These are phyloP conservation scores for Semnornis frantzii DNA, from an alignment of 2,113 vertebrate species.

Conservation along the genomic window DNA sequence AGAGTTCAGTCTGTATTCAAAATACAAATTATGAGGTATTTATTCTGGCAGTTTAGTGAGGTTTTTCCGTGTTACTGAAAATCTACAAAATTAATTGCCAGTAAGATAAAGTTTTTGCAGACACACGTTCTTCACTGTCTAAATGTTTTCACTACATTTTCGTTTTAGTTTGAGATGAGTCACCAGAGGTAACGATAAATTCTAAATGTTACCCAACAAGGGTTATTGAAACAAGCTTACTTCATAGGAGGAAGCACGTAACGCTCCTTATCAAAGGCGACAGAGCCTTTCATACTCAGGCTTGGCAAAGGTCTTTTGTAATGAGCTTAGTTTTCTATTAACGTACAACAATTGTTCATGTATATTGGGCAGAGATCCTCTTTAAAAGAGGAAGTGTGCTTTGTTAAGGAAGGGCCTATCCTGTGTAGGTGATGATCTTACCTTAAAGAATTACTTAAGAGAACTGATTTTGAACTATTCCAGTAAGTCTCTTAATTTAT, in stretches of 20 bases:
- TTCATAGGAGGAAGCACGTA: not conserved
- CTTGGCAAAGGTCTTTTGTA: not conserved
- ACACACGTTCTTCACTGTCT: not conserved
- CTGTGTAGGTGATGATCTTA: not conserved
- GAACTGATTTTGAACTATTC: not conserved
- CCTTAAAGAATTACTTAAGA: not conserved
- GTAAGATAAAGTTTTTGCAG: not conserved
- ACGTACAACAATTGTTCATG: fast-evolving
- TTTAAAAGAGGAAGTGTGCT: not conserved
- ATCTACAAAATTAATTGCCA: not conserved
- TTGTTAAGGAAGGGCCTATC: not conserved
- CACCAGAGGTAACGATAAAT: not conserved
- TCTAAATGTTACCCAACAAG: not conserved
- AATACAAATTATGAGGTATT: not conserved
- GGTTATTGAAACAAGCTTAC: not conserved
- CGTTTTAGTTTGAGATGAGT: not conserved
- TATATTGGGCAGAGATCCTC: not conserved
- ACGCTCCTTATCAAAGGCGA: not conserved
- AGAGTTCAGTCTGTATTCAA: not conserved
- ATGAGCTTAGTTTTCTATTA: not conserved
- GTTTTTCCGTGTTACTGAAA: not conserved
- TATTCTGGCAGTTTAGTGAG: not conserved
- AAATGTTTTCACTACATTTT: not conserved
- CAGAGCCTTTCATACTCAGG: not conserved
- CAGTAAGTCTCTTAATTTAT: not conserved